Conservation (phyloP, 1,140 invertebrate species). For the Apis dorsata region DNA sequence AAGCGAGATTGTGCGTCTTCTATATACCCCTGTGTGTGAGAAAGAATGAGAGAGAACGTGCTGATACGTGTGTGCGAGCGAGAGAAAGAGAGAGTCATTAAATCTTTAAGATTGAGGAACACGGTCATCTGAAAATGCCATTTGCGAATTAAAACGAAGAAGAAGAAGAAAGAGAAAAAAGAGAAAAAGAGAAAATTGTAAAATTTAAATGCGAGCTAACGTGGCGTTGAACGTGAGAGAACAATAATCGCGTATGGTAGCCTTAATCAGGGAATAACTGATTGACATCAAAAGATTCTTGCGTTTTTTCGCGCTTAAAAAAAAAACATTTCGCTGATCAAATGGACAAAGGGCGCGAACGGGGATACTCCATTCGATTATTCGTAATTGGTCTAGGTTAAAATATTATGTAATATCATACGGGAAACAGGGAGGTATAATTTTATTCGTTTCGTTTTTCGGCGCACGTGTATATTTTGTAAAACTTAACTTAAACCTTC, state of each 20-base stretch:
- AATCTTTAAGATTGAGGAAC: conserved; percentile 47
- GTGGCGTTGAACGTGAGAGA: conserved; percentile 55
- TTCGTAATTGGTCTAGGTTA: conserved; percentile 21
- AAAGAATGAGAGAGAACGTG: conserved; percentile 4
- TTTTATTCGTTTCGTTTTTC: background rate
- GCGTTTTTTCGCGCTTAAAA: conserved; percentile 54
- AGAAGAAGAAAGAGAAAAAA: background rate
- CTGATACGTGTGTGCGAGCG: background rate
- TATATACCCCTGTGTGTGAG: conserved; percentile 22
- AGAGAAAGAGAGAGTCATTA: conserved; percentile 32
- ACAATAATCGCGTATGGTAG: conserved; percentile 49
- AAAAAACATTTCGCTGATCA: conserved; percentile 23
- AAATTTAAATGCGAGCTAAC: conserved; percentile 39
- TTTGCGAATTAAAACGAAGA: conserved; percentile 23
- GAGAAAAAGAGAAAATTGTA: conserved; percentile 13
- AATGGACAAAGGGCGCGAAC: background rate
- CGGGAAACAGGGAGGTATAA: conserved; percentile 36
- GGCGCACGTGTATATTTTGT: conserved; percentile 1
- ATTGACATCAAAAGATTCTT: conserved; percentile 38
- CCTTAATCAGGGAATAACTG: conserved; percentile 50
- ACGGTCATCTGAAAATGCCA: conserved; percentile 36
- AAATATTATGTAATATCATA: background rate
- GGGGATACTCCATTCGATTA: conserved; percentile 12
- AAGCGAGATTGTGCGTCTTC: conserved; percentile 20
- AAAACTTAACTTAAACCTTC: background rate